Percentiles rank a stretch among this genome's conserved stretches.
Conservation (phyloP, 92 coral and sea anemone species). For the Hydrozoanthus gracilis region DNA sequence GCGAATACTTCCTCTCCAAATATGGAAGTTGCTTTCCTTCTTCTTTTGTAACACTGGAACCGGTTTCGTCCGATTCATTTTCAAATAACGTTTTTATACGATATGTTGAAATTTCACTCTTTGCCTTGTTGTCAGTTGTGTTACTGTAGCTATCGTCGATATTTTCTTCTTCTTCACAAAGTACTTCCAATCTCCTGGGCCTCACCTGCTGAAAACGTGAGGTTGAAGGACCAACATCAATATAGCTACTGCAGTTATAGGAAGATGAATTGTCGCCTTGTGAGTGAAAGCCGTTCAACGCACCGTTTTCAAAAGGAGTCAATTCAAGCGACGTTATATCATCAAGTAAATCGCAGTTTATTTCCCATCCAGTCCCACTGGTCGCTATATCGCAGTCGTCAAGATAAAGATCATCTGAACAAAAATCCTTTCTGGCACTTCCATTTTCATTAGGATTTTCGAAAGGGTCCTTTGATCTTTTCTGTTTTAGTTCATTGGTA, state of each 20-base stretch:
- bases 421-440: neutral
- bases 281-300: neutral
- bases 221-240: neutral
- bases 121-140: neutral
- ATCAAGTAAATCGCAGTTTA: constrained; percentile 40
- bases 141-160: constrained; percentile 49
- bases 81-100: constrained; percentile 25
- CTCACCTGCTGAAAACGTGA: constrained; percentile 28
- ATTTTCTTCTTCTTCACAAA: constrained; percentile 79
- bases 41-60: neutral
- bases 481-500: constrained; percentile 60
- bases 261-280: neutral
- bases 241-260: neutral
- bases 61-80: neutral
- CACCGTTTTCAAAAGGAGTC: neutral
- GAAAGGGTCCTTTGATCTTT: constrained; percentile 25
- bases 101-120: neutral
- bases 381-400: constrained; percentile 8
- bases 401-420: constrained; percentile 13
- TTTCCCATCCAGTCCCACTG: constrained; percentile 19
- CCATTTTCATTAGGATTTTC: neutral
- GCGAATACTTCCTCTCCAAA: neutral
- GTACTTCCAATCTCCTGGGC: constrained; percentile 73
- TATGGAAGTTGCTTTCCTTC: neutral
- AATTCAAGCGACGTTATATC: neutral